These are phyloP conservation scores for Octopus sinensis DNA, from an alignment of 1,140 invertebrate genomes.

Conservation along the genomic window DNA sequence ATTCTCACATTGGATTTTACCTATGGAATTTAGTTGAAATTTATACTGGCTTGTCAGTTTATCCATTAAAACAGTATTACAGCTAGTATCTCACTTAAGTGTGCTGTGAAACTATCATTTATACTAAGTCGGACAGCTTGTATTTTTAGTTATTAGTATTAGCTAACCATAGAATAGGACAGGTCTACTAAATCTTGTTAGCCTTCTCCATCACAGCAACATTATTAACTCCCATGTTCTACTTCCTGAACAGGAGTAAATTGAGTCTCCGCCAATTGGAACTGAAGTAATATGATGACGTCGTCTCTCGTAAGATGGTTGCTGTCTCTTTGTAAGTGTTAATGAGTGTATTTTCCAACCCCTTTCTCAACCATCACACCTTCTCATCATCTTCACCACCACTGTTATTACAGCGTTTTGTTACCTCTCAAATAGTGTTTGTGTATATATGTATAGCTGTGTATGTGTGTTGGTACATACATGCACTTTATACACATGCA, in stretches of 20 bases:
- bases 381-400: neutral
- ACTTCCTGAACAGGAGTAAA: constrained; percentile 12
- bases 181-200: neutral
- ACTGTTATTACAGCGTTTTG: no score
- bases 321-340: constrained; percentile 12
- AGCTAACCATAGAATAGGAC: neutral
- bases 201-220: neutral
- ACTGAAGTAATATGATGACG: constrained; percentile 7
- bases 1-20: no score
- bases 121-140: no score
- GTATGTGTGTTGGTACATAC: no score
- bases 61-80: no score
- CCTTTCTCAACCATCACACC: neutral
- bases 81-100: no score
- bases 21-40: no score
- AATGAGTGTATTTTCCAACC: constrained; percentile 11
- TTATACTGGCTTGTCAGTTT: no score
- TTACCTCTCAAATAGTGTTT: no score
- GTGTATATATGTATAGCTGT: no score
- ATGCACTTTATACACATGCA: no score
- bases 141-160: neutral
- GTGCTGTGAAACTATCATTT: no score
- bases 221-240: constrained; percentile 10
- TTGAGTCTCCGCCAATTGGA: neutral
- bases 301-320: constrained; percentile 9